Evolutionary conservation across 37 sponge, comb jelly and placozoan genomes (phyloP).

Genomic region (Halisarca cf. caerulea): DNA sequence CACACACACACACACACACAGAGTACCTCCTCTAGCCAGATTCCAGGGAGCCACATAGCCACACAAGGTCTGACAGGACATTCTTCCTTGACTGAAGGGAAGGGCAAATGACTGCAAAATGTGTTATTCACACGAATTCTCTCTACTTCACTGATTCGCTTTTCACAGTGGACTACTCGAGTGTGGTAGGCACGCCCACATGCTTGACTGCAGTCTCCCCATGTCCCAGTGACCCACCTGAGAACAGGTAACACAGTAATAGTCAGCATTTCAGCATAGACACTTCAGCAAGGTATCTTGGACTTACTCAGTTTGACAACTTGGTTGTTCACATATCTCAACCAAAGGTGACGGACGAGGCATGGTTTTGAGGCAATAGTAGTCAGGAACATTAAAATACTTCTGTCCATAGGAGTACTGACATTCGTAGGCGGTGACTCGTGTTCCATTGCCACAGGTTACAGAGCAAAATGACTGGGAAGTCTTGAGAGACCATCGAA

Average conservation of each 20-base stretch:
- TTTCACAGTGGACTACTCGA: slow-evolving; percentile 31
- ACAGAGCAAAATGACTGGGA: slow-evolving; percentile 50
- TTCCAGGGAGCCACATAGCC: not conserved
- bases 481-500: slow-evolving; percentile 4
- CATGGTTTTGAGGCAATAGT: not conserved
- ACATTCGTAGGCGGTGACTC: not conserved
- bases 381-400: slow-evolving; percentile 7
- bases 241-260: slow-evolving; percentile 6
- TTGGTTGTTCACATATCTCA: not conserved
- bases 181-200: slow-evolving; percentile 50
- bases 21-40: not conserved
- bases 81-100: not conserved
- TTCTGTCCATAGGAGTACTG: not conserved
- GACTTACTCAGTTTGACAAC: not conserved
- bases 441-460: slow-evolving; percentile 44
- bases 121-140: not conserved
- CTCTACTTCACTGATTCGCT: not conserved
- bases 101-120: not conserved
- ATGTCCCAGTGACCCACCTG: slow-evolving; percentile 53
- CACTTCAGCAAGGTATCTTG: too few relatives aligned
- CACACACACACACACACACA: too few relatives aligned
- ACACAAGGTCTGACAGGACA: not conserved
- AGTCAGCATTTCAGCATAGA: slow-evolving; percentile 15
- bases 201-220: slow-evolving; percentile 33
- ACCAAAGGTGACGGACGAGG: slow-evolving; percentile 9